Evolutionary conservation across 2,888 invertebrate species (phyloP), one percentile per base, ranked within the genome.

Genomic region (Aphidius colemani): DNA sequence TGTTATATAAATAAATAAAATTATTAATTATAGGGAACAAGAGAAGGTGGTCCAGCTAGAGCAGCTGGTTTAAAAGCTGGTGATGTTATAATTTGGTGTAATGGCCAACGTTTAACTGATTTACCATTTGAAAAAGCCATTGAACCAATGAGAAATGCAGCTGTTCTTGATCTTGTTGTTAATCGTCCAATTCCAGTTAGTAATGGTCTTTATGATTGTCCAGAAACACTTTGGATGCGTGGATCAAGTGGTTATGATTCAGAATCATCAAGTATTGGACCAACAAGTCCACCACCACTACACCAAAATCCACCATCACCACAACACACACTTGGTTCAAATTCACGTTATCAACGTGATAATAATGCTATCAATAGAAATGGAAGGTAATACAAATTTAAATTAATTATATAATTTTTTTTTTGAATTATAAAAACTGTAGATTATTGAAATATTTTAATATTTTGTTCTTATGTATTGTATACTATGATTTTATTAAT

Each of bases 31-130:
- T 93, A 96, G 84, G 94, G 94, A 73, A 94, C 95, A 60, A 90
- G 94, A 78, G 93, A 93, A 71, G 92, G 92, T 40, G 94, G 96
- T 53, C 90, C 96, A 64, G 96, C 96, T 0, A 86, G 93, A 56
- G 92, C 94, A 74, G 92, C 94, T 2, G 96, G 96, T 0, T 84
- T 97, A 11, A 87, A 93, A 74, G 93, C 94, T 0, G 96, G 96
- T 7, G 96, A 97, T 82, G 95, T 96, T 83, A 93, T 97, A 69
- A 82, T 96, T 61, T 90, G 91, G 72, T 96, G 96, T 81, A 96
- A 97, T 79, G 94, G 93, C 67, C 80, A 80, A 48, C 74, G 80
- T 30, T 71, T 81, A 13, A 81, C 79, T 46, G 81, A 81, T 69
- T 67, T 81, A 55, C 80, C 81, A 11, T 81, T 81, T 69, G 81